phyloP scores from a whole-genome alignment of 2,888 invertebrate species.

The Colletes collaris region DNA sequence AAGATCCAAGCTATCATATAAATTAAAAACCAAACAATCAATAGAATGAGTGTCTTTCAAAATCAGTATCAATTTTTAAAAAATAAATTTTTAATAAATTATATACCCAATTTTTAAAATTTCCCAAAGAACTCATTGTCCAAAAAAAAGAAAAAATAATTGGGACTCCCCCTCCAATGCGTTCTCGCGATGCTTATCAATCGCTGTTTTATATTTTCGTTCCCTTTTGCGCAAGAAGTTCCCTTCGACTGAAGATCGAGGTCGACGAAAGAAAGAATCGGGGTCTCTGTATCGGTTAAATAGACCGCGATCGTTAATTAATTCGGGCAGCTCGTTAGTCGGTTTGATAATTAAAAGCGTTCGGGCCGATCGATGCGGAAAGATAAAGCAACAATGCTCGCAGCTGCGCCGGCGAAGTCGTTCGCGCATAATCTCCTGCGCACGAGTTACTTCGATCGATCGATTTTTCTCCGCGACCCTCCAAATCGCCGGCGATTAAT shows the following conservation, averaged over 20 bases:
- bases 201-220: constrained; percentile 3
- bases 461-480: constrained; percentile 17
- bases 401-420: too few species aligned
- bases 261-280: constrained; percentile 6
- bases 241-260: constrained; percentile 6
- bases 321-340: constrained; percentile 48
- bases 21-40: too few species aligned
- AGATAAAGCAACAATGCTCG: constrained; percentile 35
- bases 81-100: too few species aligned
- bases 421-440: too few species aligned
- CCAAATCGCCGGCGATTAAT: too few species aligned
- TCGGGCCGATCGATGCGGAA: constrained; percentile 50
- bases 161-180: constrained; percentile 13
- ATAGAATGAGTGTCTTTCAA: too few species aligned
- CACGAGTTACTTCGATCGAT: constrained; percentile 21
- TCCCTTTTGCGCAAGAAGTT: constrained; percentile 11
- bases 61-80: too few species aligned
- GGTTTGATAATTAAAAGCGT: constrained; percentile 59
- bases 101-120: too few species aligned
- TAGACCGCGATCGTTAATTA: constrained; percentile 45
- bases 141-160: too few species aligned
- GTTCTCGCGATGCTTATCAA: constrained; percentile 10
- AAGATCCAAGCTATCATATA: too few species aligned
- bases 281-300: constrained; percentile 38
- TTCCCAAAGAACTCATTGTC: too few species aligned